Evolutionary conservation across 2,888 invertebrate species (phyloP), one percentile per base, ranked within the genome.

Genomic region (Lottia gigantea): DNA sequence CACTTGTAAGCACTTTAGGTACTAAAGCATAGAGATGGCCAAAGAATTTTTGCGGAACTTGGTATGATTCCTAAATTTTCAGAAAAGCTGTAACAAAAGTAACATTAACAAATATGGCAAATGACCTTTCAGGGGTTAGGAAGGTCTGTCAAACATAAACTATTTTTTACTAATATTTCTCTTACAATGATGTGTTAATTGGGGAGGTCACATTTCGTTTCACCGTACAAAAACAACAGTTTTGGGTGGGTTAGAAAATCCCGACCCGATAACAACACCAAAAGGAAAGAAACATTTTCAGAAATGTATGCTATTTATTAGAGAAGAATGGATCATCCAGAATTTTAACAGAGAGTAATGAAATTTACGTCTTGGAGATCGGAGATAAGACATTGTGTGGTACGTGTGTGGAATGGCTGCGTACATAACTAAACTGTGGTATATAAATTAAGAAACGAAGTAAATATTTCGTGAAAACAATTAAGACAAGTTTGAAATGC

Each of bases 391-490:
- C 40, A 40, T 40, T 40, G 23, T 55, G 55, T 23, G 55, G 19
- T 55, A 23, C 23, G 55, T 14, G 55, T 11, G 23, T 23, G 55
- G 14, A 55, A 55, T 55, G 23, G 55, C 15, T 55, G 23, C 19
- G 19, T 23, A 55, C 55, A 55, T 55, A 23, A 19, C 55, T 23
- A 14, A 55, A 55, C 55, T 23, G 23, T 55, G 55, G 55, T 55
- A 23, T 23, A 55, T 55, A 23, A 55, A 55, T 55, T 23, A 55
- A 23, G 55, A 55, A 23, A 55, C 12, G 55, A 23, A 23, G 55
- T 55, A 55, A 55, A 55, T 55, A 23, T 55, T 19, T 55, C 55
- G 55, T 11, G 23, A 55, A 55, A 55, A 55, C 55, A 55, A 55
- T 55, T 55, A 55, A 23, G 19, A 23, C 12, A 23, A 55, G 55